Base-by-base conservation (phyloP, 2,113 vertebrate species). In the Willisornis vidua region DNA sequence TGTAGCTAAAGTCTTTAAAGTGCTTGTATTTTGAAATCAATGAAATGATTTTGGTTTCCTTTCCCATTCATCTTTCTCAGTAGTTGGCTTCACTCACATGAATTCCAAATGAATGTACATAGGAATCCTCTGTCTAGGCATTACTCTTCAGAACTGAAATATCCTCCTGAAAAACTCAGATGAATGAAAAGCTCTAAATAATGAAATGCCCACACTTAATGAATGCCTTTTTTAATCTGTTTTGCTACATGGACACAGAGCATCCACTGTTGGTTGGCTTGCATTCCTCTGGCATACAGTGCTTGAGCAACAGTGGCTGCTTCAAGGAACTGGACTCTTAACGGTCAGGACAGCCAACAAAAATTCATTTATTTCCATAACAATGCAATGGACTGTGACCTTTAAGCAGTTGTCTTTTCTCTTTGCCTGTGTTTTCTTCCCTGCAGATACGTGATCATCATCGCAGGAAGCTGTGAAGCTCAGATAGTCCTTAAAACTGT, bases 101-200 rank as follows among this genome's bases (percentile, higher is more conserved):
- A 88, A 55, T 90, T 90, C 43, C 59, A 94, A 15, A 80, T 77
- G 29, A 91, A 80, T 20, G 26, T 96, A 74, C 16, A 6, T 59
- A 55, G 63, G 68, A 85, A 72, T 90, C 46, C 55, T 85, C 75
- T 85, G 26, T 43, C 29, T 88, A 59, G 54, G 31, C 29, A 73
- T 92, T 79, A 68, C 14, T 62, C 29, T 90, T 66, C 37, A 70
- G 43, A 95, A 61, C 22, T 70, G 51, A 91, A 93, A 71, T 79
- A 41, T 28, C 55, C 55, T 90, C 71, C 74, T 88, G 59, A 51
- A 93, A 93, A 96, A 83, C 52, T 48, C 33, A 80, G 63, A 63
- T 85, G 45, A 89, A 87, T 66, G 48, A 78, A 89, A 85, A 89
- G 28, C 63, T 85, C 83, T 94, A 87, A 92, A 89, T 93, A 92